Percentiles rank a stretch among this genome's conserved stretches.
Evolutionary conservation across 1,140 invertebrate genomes (phyloP).

Genomic region (Drosophila quadrilineata): DNA sequence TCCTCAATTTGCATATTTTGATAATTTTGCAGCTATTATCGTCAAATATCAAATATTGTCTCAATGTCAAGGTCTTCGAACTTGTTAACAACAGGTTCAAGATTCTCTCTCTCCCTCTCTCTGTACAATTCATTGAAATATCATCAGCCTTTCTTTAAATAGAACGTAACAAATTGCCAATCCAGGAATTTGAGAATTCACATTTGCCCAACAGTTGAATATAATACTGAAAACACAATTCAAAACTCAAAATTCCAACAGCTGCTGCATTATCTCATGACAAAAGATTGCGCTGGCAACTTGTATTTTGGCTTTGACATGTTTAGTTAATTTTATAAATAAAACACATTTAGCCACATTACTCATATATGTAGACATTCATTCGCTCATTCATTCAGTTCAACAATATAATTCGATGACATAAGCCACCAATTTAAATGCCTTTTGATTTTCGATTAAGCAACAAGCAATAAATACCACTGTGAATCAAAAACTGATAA

Average conservation of each 20-base stretch:
- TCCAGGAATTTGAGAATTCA: slow-evolving; percentile 27
- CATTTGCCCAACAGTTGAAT: too few species aligned
- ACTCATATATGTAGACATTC: too few species aligned
- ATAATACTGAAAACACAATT: too few species aligned
- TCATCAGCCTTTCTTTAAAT: too few species aligned
- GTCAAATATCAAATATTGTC: slow-evolving; percentile 43
- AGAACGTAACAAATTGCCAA: slow-evolving; percentile 5
- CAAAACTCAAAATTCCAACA: too few species aligned
- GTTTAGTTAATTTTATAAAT: slow-evolving; percentile 53
- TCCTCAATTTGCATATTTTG: slow-evolving; percentile 67
- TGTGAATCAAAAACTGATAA: too few species aligned
- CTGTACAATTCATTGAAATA: too few species aligned
- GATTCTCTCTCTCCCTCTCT: too few species aligned
- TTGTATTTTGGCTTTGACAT: slow-evolving; percentile 3
- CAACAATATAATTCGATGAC: slow-evolving; percentile 48
- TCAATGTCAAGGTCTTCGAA: slow-evolving; percentile 19
- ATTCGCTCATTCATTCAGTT: slow-evolving; percentile 2
- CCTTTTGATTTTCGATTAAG: slow-evolving; percentile 27
- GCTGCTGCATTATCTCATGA: slow-evolving; percentile 52
- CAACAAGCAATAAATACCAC: slow-evolving; percentile 1
- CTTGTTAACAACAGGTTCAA: too few species aligned
- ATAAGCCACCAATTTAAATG: slow-evolving; percentile 61
- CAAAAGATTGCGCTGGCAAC: slow-evolving; percentile 14
- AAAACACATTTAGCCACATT: slow-evolving; percentile 43
- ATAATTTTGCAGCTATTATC: slow-evolving; percentile 60